Percentiles rank a stretch among this genome's conserved stretches.
phyloP scores from a whole-genome alignment of 1,140 invertebrate genomes.

The Drosophila trapezifrons region DNA sequence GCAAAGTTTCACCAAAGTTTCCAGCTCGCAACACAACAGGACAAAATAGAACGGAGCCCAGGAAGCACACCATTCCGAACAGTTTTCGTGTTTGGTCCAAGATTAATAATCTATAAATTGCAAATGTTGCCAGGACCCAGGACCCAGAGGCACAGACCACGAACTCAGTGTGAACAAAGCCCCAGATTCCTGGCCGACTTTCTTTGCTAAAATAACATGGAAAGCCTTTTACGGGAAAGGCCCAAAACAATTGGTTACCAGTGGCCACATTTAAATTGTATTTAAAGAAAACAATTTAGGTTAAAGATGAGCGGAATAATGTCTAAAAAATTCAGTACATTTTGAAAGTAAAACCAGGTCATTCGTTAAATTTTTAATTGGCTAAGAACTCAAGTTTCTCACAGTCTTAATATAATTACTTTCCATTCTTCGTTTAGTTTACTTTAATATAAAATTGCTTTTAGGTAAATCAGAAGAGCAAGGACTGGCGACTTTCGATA shows the following conservation, averaged over 20 bases:
- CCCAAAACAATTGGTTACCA: conserved; percentile 12
- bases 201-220: conserved; percentile 21
- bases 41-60: conserved; percentile 13
- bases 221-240: conserved; percentile 28
- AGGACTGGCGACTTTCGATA: background rate
- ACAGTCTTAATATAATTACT: background rate
- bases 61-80: conserved; percentile 14
- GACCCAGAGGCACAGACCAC: conserved; percentile 17
- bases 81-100: conserved; percentile 41
- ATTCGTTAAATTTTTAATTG: background rate
- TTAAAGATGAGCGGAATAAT: background rate
- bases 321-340: too few species aligned
- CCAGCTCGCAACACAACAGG: conserved; percentile 37
- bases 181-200: conserved; percentile 6
- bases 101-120: conserved; percentile 69
- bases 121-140: conserved; percentile 48
- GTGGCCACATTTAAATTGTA: conserved; percentile 1
- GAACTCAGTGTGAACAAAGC: conserved; percentile 54
- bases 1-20: conserved; percentile 44
- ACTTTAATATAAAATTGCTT: background rate
- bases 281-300: conserved; percentile 1
- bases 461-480: background rate
- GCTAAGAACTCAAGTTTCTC: background rate
- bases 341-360: background rate
- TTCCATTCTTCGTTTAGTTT: background rate